Percentiles rank a stretch among this genome's conserved stretches.
Conservation (phyloP, 2,113 vertebrate species). For the Platysteira castanea region DNA sequence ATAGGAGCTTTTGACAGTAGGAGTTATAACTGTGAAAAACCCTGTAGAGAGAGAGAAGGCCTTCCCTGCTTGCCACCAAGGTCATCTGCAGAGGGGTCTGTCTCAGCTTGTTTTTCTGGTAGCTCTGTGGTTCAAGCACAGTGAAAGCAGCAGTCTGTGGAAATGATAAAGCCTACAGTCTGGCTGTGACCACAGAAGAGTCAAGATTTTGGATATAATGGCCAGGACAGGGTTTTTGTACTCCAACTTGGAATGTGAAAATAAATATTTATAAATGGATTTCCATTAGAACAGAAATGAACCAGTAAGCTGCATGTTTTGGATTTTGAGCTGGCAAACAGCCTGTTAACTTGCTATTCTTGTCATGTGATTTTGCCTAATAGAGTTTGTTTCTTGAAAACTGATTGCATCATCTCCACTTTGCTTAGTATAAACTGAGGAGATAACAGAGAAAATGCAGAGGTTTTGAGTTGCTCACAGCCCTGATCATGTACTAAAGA, state of each 20-base stretch:
- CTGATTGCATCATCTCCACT: background rate
- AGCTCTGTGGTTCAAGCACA: background rate
- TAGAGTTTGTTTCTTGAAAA: background rate
- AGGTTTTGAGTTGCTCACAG: background rate
- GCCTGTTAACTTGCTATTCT: background rate
- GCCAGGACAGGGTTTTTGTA: background rate
- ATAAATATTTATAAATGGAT: slow-evolving; percentile 29
- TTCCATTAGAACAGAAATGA: background rate
- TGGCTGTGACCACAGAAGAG: background rate
- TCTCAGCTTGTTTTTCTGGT: background rate
- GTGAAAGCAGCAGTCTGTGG: background rate
- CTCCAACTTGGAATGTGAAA: background rate
- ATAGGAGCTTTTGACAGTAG: background rate
- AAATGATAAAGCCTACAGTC: background rate
- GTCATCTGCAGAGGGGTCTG: background rate
- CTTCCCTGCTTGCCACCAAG: background rate
- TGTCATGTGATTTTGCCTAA: background rate
- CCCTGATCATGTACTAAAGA: background rate
- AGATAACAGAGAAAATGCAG: background rate
- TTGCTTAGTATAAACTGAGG: background rate
- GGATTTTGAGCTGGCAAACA: background rate
- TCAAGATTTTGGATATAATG: background rate
- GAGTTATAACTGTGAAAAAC: background rate
- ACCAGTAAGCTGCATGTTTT: background rate
- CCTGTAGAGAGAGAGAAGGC: background rate